Evolutionary conservation across 2,113 vertebrate genomes (phyloP).

Genomic region (Menura novaehollandiae): DNA sequence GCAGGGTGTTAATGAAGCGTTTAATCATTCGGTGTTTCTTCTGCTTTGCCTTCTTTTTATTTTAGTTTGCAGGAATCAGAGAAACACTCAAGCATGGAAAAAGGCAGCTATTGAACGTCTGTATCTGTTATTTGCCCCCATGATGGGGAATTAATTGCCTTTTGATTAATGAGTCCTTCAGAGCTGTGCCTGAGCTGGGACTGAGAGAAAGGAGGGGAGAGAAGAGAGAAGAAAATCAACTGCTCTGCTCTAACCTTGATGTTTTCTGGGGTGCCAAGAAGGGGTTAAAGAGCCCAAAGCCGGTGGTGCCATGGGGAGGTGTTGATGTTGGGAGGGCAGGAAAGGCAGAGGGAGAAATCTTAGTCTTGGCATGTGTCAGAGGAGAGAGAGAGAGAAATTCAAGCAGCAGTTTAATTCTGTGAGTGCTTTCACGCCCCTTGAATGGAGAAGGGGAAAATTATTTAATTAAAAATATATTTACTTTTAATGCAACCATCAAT

Average conservation of each 20-base stretch:
- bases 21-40: constrained; percentile 58
- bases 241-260: not conserved
- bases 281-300: not conserved
- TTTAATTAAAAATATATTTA: constrained; percentile 70
- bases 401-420: constrained; percentile 27
- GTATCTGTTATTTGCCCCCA: constrained; percentile 57
- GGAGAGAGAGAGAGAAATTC: not conserved
- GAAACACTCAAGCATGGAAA: not conserved
- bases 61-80: constrained; percentile 25
- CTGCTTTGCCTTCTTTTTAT: constrained; percentile 26
- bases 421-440: constrained; percentile 38
- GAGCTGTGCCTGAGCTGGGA: not conserved
- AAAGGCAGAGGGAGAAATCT: not conserved
- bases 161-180: constrained; percentile 68
- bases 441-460: constrained; percentile 53
- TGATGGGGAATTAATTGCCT: constrained; percentile 68
- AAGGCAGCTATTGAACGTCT: constrained; percentile 10
- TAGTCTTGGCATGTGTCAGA: not conserved
- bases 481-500: constrained; percentile 58
- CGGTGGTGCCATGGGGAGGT: accelerated
- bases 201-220: not conserved
- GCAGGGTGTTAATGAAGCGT: constrained; percentile 44
- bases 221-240: not conserved
- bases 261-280: not conserved
- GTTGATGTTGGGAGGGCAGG: not conserved